Evolutionary conservation across 35 echinoderm and acorn worm species (phyloP).

Genomic region (Chiridota heheva): DNA sequence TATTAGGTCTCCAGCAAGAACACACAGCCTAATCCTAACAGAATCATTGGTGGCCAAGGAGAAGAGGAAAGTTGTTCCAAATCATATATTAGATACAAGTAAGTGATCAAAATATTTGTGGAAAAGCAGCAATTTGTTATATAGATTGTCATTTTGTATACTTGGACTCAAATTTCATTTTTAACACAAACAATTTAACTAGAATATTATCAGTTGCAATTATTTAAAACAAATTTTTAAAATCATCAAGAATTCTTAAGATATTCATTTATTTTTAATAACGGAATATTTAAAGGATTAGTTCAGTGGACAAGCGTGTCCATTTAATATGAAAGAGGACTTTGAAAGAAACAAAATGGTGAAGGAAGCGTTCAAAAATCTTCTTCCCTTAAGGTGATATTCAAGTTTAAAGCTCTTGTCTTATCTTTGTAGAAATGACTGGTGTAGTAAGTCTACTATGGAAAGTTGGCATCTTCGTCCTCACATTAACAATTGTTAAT

Average conservation of each 20-base stretch:
- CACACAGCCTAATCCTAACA: conserved; percentile 35
- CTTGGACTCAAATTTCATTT: no score
- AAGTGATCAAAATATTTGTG: conserved; percentile 31
- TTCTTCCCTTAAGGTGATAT: no score
- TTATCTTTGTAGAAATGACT: no score
- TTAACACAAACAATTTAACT: no score
- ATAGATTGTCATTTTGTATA: background rate
- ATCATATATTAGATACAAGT: conserved; percentile 94
- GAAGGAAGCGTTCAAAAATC: no score
- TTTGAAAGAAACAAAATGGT: no score
- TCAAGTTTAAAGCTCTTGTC: no score
- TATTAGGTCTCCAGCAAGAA: conserved; percentile 25
- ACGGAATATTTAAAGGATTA: background rate
- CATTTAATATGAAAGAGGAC: no score
- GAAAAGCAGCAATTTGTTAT: background rate
- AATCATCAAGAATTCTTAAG: background rate
- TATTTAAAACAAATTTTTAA: background rate
- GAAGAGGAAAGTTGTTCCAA: conserved; percentile 70
- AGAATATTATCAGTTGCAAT: background rate
- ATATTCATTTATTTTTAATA: background rate
- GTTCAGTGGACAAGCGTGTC: no score
- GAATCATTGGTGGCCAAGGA: conserved; percentile 76
- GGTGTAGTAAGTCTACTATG: no score
- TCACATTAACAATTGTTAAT: no score
- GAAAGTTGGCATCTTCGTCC: no score